A percentile compares a stretch with the other conserved stretches of the same genome.
Conservation (phyloP, 2,797 vertebrate genomes). For the Naso thynnoides region DNA sequence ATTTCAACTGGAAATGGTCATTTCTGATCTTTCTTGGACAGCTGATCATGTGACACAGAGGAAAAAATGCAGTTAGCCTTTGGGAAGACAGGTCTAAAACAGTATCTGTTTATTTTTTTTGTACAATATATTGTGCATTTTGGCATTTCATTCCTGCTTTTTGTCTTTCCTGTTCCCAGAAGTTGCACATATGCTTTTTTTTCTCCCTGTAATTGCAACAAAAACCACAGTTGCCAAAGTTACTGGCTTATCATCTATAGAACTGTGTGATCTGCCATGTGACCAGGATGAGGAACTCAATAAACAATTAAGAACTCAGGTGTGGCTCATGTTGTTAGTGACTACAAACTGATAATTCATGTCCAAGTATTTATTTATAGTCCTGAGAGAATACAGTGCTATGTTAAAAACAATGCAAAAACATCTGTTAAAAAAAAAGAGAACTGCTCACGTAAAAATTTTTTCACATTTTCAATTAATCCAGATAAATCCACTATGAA, state of each 20-base stretch:
- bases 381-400: neutral
- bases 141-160: slow-evolving; percentile 20
- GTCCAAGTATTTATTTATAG: slow-evolving; percentile 7
- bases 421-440: slow-evolving; percentile 3
- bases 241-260: slow-evolving; percentile 46
- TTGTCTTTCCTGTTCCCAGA: slow-evolving; percentile 11
- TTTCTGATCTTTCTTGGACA: slow-evolving; percentile 20
- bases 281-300: slow-evolving; percentile 60
- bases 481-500: neutral
- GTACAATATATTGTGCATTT: slow-evolving; percentile 15
- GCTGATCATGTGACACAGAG: slow-evolving; percentile 7
- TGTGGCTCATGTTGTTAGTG: slow-evolving; percentile 29
- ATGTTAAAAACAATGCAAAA: slow-evolving; percentile 16
- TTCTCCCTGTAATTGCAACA: slow-evolving; percentile 12
- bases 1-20: slow-evolving; percentile 37
- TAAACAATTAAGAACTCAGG: slow-evolving; percentile 59
- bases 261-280: slow-evolving; percentile 39
- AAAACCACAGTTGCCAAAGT: slow-evolving; percentile 70
- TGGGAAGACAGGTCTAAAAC: slow-evolving; percentile 7
- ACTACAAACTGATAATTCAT: slow-evolving; percentile 18
- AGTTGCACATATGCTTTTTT: slow-evolving; percentile 23
- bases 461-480: neutral
- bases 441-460: too few relatives aligned
- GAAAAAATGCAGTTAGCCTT: neutral
- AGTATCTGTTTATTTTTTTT: slow-evolving; percentile 4